phyloP scores from a whole-genome alignment of 2,797 vertebrate species.

The Spondyliosoma cantharus region DNA sequence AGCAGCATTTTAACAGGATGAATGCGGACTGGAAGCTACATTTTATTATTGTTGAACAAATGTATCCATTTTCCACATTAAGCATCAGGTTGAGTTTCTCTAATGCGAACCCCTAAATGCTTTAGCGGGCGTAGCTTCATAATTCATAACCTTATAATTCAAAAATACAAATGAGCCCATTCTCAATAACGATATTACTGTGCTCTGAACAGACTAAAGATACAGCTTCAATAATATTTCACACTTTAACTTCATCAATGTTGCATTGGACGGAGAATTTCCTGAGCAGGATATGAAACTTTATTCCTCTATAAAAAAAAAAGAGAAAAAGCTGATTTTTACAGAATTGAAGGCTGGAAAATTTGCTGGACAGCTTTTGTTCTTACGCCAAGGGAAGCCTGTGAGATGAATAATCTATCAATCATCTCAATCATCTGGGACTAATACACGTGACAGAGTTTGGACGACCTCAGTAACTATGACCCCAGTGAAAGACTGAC shows the following conservation, averaged over 20 bases:
- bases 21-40: neutral
- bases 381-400: neutral
- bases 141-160: slow-evolving; percentile 27
- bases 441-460: slow-evolving; percentile 65
- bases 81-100: neutral
- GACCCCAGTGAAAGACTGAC: slow-evolving; percentile 50
- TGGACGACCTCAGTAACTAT: slow-evolving; percentile 57
- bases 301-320: neutral
- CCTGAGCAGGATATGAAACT: slow-evolving; percentile 3
- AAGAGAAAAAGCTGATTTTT: neutral
- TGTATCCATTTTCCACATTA: neutral
- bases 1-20: neutral
- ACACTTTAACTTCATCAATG: slow-evolving; percentile 25
- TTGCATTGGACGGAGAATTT: slow-evolving; percentile 19
- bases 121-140: slow-evolving; percentile 23
- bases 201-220: slow-evolving; percentile 12
- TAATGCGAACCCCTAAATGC: neutral
- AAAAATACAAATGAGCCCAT: slow-evolving; percentile 39
- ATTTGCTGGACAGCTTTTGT: slow-evolving; percentile 11
- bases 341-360: neutral
- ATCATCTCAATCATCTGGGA: slow-evolving; percentile 59
- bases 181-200: slow-evolving; percentile 20
- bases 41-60: slow-evolving; percentile 7
- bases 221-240: slow-evolving; percentile 28
- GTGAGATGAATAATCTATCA: slow-evolving; percentile 36